phyloP scores from a whole-genome alignment of 2,113 vertebrate genomes.

The Neodon shergylaensis region DNA sequence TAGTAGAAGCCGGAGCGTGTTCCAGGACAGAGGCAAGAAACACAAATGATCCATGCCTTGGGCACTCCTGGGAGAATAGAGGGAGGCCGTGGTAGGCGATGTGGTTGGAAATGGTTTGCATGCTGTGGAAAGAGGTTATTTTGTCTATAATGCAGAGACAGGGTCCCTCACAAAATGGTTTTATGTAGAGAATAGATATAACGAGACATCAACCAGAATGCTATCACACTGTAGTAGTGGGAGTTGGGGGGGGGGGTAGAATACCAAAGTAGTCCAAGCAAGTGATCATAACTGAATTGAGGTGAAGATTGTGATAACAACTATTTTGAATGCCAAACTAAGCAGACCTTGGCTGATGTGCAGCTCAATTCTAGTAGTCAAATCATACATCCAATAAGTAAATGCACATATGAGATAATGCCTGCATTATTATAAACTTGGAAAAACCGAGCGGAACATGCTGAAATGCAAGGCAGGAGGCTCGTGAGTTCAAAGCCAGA shows the following conservation, averaged over 20 bases:
- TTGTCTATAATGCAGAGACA: neutral
- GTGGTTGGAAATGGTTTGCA: neutral
- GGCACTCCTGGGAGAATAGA: neutral
- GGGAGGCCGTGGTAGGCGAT: neutral
- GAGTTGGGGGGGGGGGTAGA: neutral
- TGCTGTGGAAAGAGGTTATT: neutral
- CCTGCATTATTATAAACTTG: neutral
- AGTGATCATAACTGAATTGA: neutral
- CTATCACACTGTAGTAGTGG: neutral
- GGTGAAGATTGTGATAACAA: neutral
- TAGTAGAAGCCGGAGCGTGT: neutral
- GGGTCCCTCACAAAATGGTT: neutral
- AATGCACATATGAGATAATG: neutral
- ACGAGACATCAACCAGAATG: neutral
- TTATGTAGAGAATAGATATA: neutral
- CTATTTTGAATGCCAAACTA: neutral
- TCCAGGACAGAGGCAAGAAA: slow-evolving; percentile 32
- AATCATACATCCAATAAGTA: neutral
- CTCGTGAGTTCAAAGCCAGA: neutral
- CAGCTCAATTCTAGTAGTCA: slow-evolving; percentile 6
- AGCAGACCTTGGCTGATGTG: neutral
- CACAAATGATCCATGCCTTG: neutral
- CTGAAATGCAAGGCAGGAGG: neutral
- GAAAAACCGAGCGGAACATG: neutral
- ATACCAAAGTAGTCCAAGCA: neutral